Percentiles rank a stretch among this genome's conserved stretches.
Evolutionary conservation across 2,113 vertebrate species (phyloP).

Genomic region (Leucoraja erinaceus): DNA sequence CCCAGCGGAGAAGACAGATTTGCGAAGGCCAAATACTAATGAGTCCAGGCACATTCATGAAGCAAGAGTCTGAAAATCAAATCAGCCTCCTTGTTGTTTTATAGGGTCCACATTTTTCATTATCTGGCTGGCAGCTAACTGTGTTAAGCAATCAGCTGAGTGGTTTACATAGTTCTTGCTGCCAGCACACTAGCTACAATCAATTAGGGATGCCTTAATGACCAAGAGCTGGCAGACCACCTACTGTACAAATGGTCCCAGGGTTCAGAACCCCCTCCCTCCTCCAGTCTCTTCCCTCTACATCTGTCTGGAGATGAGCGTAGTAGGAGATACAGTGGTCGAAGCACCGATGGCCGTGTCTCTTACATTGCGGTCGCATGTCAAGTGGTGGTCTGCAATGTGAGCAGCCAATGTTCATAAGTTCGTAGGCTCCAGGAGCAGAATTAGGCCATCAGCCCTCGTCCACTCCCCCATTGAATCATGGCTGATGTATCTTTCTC

Average conservation of each 20-base stretch:
- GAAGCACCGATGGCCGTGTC: background rate
- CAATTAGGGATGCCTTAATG: background rate
- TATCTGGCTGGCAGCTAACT: background rate
- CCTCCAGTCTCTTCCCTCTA: too few relatives aligned
- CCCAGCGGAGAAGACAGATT: background rate
- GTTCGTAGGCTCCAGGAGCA: too few relatives aligned
- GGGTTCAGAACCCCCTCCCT: too few relatives aligned
- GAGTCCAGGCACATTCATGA: background rate
- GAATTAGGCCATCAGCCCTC: too few relatives aligned
- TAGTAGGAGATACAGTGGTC: background rate
- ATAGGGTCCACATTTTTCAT: background rate
- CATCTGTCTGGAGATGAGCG: too few relatives aligned
- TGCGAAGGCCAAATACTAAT: background rate
- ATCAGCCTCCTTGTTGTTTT: background rate
- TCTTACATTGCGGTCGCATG: background rate
- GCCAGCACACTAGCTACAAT: conserved; percentile 5
- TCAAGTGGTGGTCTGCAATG: background rate
- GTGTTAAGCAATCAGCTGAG: background rate
- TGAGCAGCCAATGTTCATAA: background rate
- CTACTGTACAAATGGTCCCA: background rate
- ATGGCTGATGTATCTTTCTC: too few relatives aligned
- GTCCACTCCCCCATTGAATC: too few relatives aligned
- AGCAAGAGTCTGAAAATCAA: background rate
- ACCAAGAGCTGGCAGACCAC: background rate
- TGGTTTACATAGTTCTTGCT: background rate